These are phyloP conservation scores for Lagopus leucura DNA, from an alignment of 2,113 vertebrate species.

Conservation along the genomic window DNA sequence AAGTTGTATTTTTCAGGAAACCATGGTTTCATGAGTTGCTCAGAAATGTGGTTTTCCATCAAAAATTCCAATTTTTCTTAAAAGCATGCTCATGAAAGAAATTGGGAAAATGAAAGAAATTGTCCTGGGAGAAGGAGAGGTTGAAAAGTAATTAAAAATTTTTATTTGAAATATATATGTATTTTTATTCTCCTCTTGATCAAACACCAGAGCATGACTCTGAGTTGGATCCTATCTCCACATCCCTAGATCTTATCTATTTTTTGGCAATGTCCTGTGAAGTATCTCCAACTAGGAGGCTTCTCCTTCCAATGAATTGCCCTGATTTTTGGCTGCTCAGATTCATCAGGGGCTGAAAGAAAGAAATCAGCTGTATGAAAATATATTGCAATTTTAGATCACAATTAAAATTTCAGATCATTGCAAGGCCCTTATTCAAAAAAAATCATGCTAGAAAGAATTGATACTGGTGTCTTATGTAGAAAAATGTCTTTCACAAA, in stretches of 20 bases:
- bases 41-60: background rate
- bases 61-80: background rate
- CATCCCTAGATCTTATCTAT: background rate
- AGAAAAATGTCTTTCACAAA: background rate
- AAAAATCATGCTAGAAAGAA: background rate
- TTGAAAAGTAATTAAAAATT: background rate
- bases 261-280: rapidly evolving
- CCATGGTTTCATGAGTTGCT: background rate
- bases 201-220: background rate
- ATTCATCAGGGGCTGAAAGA: background rate
- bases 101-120: background rate
- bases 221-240: background rate
- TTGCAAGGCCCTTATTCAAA: background rate
- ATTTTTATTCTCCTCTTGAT: background rate
- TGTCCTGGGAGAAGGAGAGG: background rate
- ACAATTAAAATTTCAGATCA: background rate
- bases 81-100: background rate
- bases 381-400: background rate
- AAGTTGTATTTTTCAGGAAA: background rate
- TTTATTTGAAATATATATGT: background rate
- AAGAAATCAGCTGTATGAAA: background rate
- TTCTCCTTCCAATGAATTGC: background rate
- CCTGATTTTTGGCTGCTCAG: background rate
- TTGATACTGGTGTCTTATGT: background rate
- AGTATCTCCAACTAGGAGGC: background rate